phyloP scores from a whole-genome alignment of 2,797 vertebrate genomes.

The Anguilla pacifica region DNA sequence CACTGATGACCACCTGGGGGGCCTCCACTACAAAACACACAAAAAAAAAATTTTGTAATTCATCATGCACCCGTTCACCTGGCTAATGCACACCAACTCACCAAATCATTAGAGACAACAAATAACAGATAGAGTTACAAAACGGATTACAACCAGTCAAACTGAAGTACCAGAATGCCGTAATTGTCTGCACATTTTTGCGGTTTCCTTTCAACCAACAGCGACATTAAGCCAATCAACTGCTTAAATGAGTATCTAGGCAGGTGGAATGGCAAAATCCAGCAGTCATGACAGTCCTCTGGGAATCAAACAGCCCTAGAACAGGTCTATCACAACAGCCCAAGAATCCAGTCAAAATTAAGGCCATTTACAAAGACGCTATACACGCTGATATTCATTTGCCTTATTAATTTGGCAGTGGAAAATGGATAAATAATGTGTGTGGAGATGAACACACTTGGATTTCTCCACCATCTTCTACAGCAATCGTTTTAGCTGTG shows the following conservation, averaged over 20 bases:
- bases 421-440: too few relatives aligned
- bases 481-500: too few relatives aligned
- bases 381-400: not conserved
- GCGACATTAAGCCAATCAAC: too few relatives aligned
- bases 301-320: too few relatives aligned
- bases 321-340: not conserved
- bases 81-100: not conserved
- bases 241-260: too few relatives aligned
- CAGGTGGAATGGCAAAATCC: too few relatives aligned
- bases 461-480: not conserved
- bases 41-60: not conserved
- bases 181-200: too few relatives aligned
- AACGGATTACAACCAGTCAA: not conserved
- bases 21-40: slow-evolving; percentile 71
- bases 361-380: not conserved
- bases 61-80: not conserved
- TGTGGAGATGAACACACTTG: not conserved
- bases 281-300: too few relatives aligned
- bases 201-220: too few relatives aligned
- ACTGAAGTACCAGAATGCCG: too few relatives aligned
- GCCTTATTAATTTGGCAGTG: not conserved
- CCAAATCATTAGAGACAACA: not conserved
- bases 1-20: slow-evolving; percentile 87
- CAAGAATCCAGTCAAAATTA: not conserved
- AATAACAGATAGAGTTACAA: not conserved